These are phyloP conservation scores for Drosophila rufa DNA, from an alignment of 1,140 invertebrate species.

Conservation along the genomic window DNA sequence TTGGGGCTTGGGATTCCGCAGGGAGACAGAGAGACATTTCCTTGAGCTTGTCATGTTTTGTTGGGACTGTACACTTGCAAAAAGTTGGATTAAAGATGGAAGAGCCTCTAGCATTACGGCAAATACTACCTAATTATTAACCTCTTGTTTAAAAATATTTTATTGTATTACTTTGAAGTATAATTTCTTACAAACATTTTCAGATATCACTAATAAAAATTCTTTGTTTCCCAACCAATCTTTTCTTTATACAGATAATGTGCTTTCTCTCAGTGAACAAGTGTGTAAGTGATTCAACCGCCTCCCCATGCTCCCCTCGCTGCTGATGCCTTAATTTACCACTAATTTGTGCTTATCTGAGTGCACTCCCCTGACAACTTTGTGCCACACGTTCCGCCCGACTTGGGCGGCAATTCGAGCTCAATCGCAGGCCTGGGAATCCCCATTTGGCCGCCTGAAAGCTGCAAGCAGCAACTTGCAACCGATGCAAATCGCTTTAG, in stretches of 20 bases:
- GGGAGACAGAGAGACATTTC: neutral
- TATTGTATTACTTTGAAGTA: too few relatives aligned
- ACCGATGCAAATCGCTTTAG: conserved; percentile 73
- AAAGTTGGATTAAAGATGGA: neutral
- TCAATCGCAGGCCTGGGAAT: conserved; percentile 21
- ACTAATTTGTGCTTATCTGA: conserved; percentile 76
- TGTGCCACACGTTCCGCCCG: conserved; percentile 46
- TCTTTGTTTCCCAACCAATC: too few relatives aligned
- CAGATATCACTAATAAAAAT: too few relatives aligned
- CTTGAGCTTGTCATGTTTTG: conserved; percentile 21
- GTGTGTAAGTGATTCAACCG: neutral
- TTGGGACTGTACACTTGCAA: conserved; percentile 32
- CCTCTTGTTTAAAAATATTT: neutral
- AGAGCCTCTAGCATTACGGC: neutral
- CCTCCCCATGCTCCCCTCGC: neutral
- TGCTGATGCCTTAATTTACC: conserved; percentile 76
- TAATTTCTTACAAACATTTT: too few relatives aligned
- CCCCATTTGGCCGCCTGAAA: neutral
- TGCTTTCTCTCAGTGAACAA: conserved; percentile 20
- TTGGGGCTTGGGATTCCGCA: conserved; percentile 2
- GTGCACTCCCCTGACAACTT: conserved; percentile 20
- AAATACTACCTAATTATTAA: neutral
- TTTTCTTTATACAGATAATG: too few relatives aligned
- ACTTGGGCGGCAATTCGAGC: conserved; percentile 27
- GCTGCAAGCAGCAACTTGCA: conserved; percentile 10